phyloP scores from a whole-genome alignment of 2,888 invertebrate species.

The Epistrophella euchroma region DNA sequence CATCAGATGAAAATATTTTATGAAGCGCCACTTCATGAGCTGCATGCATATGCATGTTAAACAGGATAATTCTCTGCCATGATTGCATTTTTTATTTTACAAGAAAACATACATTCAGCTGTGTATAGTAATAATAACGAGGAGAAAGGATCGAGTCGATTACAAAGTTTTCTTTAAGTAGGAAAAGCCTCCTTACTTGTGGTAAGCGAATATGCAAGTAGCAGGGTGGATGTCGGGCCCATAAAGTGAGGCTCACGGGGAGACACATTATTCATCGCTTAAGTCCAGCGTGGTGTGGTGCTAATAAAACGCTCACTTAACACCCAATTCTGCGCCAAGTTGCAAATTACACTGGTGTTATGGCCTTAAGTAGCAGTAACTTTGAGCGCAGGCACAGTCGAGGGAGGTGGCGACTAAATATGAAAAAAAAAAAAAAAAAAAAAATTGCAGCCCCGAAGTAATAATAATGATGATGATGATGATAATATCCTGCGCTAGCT shows the following conservation, averaged over 20 bases:
- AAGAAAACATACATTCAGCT: not conserved
- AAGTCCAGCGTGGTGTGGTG: constrained; percentile 71
- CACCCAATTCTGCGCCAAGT: constrained; percentile 73
- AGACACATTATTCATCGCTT: constrained; percentile 71
- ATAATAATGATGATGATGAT: constrained; percentile 70
- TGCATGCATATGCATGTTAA: constrained; percentile 75
- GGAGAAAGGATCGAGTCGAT: constrained; percentile 38
- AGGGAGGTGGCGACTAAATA: constrained; percentile 1
- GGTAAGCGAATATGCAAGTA: not conserved
- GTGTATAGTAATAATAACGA: not conserved
- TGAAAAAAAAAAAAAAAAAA: constrained; percentile 11
- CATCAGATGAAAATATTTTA: constrained; percentile 70
- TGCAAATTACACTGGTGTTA: constrained; percentile 74
- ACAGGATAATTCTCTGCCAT: constrained; percentile 64
- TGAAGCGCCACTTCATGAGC: constrained; percentile 64
- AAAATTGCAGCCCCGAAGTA: constrained; percentile 56
- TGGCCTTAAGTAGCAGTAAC: constrained; percentile 63
- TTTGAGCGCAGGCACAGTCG: not conserved
- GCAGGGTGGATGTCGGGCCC: not conserved
- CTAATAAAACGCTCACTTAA: constrained; percentile 76
- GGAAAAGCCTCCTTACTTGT: constrained; percentile 40
- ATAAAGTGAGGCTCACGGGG: constrained; percentile 21
- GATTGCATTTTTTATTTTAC: constrained; percentile 40
- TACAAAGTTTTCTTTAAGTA: constrained; percentile 69
- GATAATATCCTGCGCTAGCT: constrained; percentile 59